Evolutionary conservation across 2,113 vertebrate genomes (phyloP).

Genomic region (Theristicus caerulescens): DNA sequence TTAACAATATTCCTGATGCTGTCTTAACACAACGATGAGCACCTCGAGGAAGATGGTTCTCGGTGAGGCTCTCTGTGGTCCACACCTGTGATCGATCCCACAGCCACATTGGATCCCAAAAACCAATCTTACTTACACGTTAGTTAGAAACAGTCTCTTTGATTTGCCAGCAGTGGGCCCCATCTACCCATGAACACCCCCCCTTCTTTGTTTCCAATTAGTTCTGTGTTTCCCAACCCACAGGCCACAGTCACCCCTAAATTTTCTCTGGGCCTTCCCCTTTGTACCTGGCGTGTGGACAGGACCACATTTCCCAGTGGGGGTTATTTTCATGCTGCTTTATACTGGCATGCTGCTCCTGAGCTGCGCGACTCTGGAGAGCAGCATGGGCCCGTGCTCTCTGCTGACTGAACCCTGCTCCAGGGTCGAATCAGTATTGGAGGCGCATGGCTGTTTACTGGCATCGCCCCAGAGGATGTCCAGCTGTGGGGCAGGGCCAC

Average conservation of each 20-base stretch:
- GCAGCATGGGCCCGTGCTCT: too few species aligned
- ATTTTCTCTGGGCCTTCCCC: not conserved
- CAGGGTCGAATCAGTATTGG: not conserved
- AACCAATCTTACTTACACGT: not conserved
- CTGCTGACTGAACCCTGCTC: not conserved
- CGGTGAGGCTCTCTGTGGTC: not conserved
- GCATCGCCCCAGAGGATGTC: not conserved
- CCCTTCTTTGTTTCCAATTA: not conserved
- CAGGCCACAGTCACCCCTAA: not conserved
- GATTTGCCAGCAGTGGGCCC: not conserved
- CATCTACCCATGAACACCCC: not conserved
- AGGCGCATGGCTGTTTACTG: not conserved
- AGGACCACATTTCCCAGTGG: not conserved
- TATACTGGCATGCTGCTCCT: not conserved
- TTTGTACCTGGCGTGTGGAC: not conserved
- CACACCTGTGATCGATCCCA: not conserved
- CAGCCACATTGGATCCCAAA: not conserved
- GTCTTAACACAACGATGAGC: not conserved
- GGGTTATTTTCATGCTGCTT: not conserved
- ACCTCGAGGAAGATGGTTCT: not conserved
- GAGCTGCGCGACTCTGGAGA: not conserved
- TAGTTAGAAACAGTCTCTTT: not conserved
- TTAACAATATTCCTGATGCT: not conserved
- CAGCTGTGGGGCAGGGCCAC: not conserved
- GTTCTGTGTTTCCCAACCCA: not conserved